These are phyloP conservation scores for Panthera leo DNA, from an alignment of 2,113 vertebrate genomes.

Conservation along the genomic window DNA sequence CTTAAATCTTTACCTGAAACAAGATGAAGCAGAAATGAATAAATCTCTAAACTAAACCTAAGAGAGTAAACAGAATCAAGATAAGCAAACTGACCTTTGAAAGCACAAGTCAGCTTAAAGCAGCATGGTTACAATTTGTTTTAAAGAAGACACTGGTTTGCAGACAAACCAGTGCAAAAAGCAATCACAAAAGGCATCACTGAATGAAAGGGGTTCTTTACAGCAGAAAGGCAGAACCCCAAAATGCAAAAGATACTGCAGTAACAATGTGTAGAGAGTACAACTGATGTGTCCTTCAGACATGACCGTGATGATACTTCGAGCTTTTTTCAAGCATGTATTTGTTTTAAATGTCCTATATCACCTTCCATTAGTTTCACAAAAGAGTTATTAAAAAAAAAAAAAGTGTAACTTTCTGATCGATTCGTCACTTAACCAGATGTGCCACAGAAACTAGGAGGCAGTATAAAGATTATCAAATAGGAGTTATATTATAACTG, in stretches of 20 bases:
- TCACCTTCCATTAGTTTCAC: not conserved
- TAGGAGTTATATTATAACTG: not conserved
- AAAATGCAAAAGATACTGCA: not conserved
- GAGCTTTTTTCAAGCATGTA: not conserved
- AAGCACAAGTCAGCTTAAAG: not conserved
- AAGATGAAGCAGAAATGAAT: not conserved
- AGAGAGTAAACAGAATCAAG: constrained; percentile 27
- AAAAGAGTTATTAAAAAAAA: not conserved
- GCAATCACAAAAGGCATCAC: not conserved
- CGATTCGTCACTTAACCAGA: not conserved
- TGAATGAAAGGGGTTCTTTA: not conserved
- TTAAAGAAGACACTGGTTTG: not conserved
- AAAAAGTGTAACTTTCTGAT: not conserved
- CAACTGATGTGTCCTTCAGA: not conserved
- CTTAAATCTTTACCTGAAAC: constrained; percentile 31
- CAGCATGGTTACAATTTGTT: not conserved
- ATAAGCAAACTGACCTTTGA: not conserved
- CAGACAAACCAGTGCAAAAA: not conserved
- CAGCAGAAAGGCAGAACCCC: not conserved
- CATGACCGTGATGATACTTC: not conserved
- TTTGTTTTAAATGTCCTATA: not conserved
- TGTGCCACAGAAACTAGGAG: not conserved
- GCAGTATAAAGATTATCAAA: not conserved
- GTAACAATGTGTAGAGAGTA: not conserved
- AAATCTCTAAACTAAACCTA: constrained; percentile 19